Base-by-base conservation (phyloP, 2,113 vertebrate genomes). In the Nyctibius bracteatus region DNA sequence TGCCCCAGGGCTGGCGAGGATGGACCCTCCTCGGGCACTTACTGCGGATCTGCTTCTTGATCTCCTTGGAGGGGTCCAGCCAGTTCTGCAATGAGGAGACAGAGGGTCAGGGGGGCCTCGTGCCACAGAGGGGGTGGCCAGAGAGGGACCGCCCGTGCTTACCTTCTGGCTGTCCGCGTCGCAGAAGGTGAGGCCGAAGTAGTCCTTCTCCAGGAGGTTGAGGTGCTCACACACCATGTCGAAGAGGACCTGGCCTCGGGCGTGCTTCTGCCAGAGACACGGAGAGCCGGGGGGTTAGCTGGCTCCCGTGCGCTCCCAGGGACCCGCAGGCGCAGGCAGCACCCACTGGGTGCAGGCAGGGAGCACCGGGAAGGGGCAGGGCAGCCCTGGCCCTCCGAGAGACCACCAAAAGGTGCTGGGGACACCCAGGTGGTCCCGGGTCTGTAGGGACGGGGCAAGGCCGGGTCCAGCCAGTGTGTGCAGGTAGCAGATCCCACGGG, bases 11-110 rank as follows among this genome's bases (percentile, higher is more conserved):
- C 23, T 19, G 55, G 14, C 49, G 33, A 62, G 27, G 28, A 71
- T 6, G 13, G 31, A 70, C 25, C 24, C 5, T 62, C 44, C 33
- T 44, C 4, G 9, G 54, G 87, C 81, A 99, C 99, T 99, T 97
- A 99, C 99, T 99, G 97, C 99, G 98, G 96, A 99, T 99, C 98
- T 99, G 99, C 97, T 99, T 99, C 98, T 99, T 99, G 97, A 99
- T 99, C 98, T 99, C 99, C 97, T 99, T 99, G 96, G 99, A 99
- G 62, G 99, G 99, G 94, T 99, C 99, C 98, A 99, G 97, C 99
- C 99, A 99, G 96, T 99, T 98, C 98, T 98, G 97, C 84, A 98
- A 98, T 0, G 16, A 96, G 83, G 97, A 97, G 72, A 96, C 13
- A 93, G 63, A 20, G 68, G 54, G 73, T 98, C 57, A 97, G 91